These are phyloP conservation scores for Glyphotaelius pellucidus DNA, from an alignment of 2,888 invertebrate genomes.

Conservation along the genomic window DNA sequence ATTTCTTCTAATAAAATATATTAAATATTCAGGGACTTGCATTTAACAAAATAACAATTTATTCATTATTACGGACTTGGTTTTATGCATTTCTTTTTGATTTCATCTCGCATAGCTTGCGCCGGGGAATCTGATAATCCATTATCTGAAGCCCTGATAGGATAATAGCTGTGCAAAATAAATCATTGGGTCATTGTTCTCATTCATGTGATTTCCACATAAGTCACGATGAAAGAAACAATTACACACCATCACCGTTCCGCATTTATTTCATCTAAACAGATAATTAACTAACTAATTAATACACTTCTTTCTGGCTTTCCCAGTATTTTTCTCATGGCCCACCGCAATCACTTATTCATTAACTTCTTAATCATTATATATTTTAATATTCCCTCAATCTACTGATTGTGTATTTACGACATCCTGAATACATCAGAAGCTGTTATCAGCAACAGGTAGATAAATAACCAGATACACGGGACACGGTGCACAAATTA, in stretches of 20 bases:
- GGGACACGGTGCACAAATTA: no score
- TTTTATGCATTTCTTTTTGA: neutral
- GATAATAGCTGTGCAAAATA: conserved; percentile 11
- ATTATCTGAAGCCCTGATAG: neutral
- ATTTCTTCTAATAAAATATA: neutral
- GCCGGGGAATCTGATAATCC: conserved; percentile 13
- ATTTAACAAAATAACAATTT: neutral
- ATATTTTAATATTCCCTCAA: neutral
- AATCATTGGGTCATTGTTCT: conserved; percentile 8
- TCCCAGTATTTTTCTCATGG: neutral
- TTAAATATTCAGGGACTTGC: neutral
- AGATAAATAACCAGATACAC: no score
- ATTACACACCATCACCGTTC: neutral
- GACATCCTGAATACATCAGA: no score
- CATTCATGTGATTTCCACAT: neutral
- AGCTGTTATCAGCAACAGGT: no score
- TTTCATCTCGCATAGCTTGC: conserved; percentile 46
- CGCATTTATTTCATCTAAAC: neutral
- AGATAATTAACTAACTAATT: neutral
- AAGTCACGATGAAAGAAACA: conserved; percentile 20
- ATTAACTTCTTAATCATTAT: neutral
- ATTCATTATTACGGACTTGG: neutral
- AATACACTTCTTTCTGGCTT: neutral
- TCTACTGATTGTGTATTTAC: no score
- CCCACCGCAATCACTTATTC: neutral